Conservation (phyloP, 2,113 vertebrate species). For the Megalops atlanticus region DNA sequence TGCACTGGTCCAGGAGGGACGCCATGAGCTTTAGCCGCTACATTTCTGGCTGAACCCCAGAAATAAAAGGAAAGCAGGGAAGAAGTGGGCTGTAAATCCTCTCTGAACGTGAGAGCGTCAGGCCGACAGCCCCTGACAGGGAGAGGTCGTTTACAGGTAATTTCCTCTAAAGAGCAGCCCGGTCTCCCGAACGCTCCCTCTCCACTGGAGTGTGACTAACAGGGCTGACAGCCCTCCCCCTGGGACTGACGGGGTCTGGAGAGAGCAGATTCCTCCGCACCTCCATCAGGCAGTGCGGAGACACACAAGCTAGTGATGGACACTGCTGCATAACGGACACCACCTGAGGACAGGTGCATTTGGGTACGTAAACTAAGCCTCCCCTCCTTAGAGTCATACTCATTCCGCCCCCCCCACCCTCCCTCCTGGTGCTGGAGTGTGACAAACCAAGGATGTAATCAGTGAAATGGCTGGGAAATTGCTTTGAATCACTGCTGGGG, state of each 20-base stretch:
- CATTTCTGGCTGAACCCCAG: not conserved
- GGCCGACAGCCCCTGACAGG: conserved; percentile 37
- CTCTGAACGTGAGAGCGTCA: conserved; percentile 20
- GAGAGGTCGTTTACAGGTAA: conserved; percentile 51
- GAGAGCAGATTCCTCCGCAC: not conserved
- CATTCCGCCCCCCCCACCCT: conserved; percentile 15
- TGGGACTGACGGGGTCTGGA: not conserved
- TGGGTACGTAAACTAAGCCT: too few species aligned
- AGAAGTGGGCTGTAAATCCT: conserved; percentile 19
- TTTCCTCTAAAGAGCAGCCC: conserved; percentile 43
- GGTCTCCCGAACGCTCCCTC: conserved; percentile 39
- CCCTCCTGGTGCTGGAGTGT: conserved; percentile 49
- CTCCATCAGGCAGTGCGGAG: not conserved
- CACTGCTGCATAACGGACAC: too few species aligned
- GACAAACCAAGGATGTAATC: conserved; percentile 68
- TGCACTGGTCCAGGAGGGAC: not conserved
- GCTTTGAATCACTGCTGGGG: conserved; percentile 66
- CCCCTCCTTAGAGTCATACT: conserved; percentile 31
- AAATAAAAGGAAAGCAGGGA: not conserved
- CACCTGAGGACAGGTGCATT: too few species aligned
- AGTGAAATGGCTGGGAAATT: conserved; percentile 74
- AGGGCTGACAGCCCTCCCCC: conserved; percentile 53
- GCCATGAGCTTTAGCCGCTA: not conserved
- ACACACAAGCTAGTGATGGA: not conserved
- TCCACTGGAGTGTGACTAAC: conserved; percentile 52